These are phyloP conservation scores for Cosmia trapezina DNA, from an alignment of 2,888 invertebrate genomes.

Conservation along the genomic window DNA sequence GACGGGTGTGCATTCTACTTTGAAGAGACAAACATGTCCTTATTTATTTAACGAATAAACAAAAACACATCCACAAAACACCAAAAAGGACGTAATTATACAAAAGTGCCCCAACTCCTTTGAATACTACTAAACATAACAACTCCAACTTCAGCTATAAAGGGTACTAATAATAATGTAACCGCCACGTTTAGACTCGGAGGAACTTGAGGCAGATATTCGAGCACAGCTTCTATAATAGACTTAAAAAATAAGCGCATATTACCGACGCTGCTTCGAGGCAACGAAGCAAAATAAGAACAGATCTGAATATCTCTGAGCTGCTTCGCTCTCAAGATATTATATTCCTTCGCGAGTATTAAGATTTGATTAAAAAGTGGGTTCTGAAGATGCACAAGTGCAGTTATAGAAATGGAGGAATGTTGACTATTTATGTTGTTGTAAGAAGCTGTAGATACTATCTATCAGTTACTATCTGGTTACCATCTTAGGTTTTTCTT, in stretches of 20 bases:
- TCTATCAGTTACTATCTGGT: not conserved
- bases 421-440: not conserved
- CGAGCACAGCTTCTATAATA: conserved; percentile 55
- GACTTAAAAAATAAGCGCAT: conserved; percentile 65
- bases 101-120: not conserved
- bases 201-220: conserved; percentile 54
- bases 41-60: too few relatives aligned
- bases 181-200: conserved; percentile 27
- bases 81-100: not conserved
- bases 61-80: not conserved
- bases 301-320: conserved; percentile 39
- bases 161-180: conserved; percentile 44
- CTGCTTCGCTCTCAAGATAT: conserved; percentile 44
- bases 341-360: conserved; percentile 54
- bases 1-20: too few relatives aligned
- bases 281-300: conserved; percentile 61
- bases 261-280: conserved; percentile 50
- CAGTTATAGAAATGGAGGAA: conserved; percentile 10
- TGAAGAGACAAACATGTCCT: too few relatives aligned
- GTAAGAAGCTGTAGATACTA: not conserved
- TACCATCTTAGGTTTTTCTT: not conserved
- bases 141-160: conserved; percentile 23
- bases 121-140: conserved; percentile 8
- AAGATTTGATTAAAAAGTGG: conserved; percentile 61
- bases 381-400: conserved; percentile 34